phyloP scores from a whole-genome alignment of 2,888 invertebrate species.

The Caenorhabditis macrosperma region DNA sequence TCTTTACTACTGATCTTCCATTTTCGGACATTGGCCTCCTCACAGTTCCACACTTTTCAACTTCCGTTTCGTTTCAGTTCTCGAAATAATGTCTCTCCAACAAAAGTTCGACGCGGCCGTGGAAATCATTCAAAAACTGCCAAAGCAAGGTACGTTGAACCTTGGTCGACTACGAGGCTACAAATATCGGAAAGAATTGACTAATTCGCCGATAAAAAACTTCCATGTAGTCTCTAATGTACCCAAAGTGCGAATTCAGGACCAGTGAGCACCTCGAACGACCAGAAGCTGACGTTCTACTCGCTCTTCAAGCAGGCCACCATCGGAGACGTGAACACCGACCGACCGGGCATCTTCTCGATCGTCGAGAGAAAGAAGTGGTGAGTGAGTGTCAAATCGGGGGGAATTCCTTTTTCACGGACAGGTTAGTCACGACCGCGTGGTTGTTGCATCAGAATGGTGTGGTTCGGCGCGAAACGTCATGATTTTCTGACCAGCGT shows the following conservation, averaged over 20 bases:
- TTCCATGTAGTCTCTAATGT: neutral
- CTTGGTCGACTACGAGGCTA: constrained; percentile 22
- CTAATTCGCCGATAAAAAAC: neutral
- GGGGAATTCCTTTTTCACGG: constrained; percentile 19
- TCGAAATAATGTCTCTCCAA: constrained; percentile 63
- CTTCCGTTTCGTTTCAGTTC: neutral
- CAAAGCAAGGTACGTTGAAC: constrained; percentile 72
- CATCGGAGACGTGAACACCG: constrained; percentile 78
- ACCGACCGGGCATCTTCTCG: constrained; percentile 77
- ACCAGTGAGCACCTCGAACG: constrained; percentile 76
- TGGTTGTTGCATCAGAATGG: constrained; percentile 48
- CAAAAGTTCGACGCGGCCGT: constrained; percentile 79
- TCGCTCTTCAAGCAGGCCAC: constrained; percentile 79
- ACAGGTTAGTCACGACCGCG: constrained; percentile 29
- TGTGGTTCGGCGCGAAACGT: constrained; percentile 23
- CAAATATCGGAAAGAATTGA: neutral
- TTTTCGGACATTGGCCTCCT: constrained; percentile 1
- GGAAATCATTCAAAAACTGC: constrained; percentile 79
- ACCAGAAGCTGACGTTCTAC: constrained; percentile 79
- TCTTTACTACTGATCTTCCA: constrained; percentile 4
- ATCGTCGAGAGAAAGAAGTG: constrained; percentile 77
- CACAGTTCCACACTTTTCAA: too few relatives aligned
- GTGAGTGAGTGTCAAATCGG: constrained; percentile 54
- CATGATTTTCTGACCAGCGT: constrained; percentile 25
- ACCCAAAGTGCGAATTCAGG: constrained; percentile 58